Evolutionary conservation across 1,140 invertebrate species (phyloP).

Genomic region (Triops cancriformis): DNA sequence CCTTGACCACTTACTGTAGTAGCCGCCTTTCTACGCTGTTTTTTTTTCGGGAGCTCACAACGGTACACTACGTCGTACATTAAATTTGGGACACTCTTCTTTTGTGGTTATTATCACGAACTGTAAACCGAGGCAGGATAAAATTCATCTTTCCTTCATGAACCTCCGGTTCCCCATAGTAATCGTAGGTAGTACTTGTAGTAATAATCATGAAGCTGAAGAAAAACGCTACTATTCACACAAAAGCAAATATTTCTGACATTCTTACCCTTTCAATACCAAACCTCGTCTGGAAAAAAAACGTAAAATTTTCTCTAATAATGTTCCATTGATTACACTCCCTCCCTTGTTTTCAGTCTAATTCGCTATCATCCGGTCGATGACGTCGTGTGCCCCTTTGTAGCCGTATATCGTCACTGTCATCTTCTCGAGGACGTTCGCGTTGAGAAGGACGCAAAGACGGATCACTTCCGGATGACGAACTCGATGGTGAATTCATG

Average conservation of each 20-base stretch:
- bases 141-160: neutral
- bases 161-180: neutral
- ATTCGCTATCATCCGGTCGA: neutral
- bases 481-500: neutral
- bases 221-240: constrained; percentile 1
- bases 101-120: neutral
- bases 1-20: neutral
- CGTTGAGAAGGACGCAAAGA: neutral
- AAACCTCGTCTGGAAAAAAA: neutral
- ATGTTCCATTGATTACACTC: neutral
- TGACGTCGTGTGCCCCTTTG: neutral
- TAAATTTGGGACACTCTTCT: neutral
- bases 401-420: neutral
- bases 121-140: neutral
- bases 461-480: neutral
- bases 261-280: neutral
- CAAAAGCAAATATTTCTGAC: neutral
- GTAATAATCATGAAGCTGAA: neutral
- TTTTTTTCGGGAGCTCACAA: too few species aligned
- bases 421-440: neutral
- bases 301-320: neutral
- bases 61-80: neutral
- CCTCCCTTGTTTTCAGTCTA: neutral
- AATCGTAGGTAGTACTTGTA: too few species aligned
- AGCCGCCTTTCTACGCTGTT: too few species aligned